A percentile compares a stretch with the other conserved stretches of the same genome.
phyloP scores from a whole-genome alignment of 2,113 vertebrate genomes.

The Caloenas nicobarica region DNA sequence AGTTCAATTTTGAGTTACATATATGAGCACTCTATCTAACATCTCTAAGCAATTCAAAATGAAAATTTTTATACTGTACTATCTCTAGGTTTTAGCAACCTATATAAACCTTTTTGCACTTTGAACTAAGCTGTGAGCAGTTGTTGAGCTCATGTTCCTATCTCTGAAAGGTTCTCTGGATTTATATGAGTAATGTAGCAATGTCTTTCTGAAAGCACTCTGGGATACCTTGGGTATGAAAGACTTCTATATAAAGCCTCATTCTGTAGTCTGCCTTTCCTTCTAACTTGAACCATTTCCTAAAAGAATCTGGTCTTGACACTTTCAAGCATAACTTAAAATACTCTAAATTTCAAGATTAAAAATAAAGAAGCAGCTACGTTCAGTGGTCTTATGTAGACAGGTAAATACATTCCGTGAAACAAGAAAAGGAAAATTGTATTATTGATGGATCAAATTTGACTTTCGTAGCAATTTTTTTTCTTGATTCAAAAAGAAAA shows the following conservation, averaged over 20 bases:
- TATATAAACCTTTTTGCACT: neutral
- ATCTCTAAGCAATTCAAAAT: neutral
- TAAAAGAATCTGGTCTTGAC: neutral
- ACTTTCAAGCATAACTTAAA: neutral
- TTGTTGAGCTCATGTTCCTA: neutral
- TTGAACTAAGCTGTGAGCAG: neutral
- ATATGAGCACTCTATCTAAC: neutral
- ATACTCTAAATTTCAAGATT: neutral
- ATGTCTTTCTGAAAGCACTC: neutral
- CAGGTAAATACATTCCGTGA: neutral
- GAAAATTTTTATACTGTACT: fast-evolving
- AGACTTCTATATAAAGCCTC: neutral
- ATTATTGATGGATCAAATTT: neutral
- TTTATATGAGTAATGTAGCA: neutral
- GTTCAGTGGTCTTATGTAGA: neutral
- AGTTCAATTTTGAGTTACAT: neutral
- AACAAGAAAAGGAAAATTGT: neutral
- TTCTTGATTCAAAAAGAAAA: neutral
- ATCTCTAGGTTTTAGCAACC: neutral
- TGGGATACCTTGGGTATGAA: neutral
- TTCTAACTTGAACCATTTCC: neutral
- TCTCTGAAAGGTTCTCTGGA: neutral
- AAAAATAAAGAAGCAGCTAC: neutral
- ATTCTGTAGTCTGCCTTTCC: neutral
- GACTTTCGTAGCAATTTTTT: neutral